Base-by-base conservation (phyloP, 2,113 vertebrate species). In the Macrotus californicus region DNA sequence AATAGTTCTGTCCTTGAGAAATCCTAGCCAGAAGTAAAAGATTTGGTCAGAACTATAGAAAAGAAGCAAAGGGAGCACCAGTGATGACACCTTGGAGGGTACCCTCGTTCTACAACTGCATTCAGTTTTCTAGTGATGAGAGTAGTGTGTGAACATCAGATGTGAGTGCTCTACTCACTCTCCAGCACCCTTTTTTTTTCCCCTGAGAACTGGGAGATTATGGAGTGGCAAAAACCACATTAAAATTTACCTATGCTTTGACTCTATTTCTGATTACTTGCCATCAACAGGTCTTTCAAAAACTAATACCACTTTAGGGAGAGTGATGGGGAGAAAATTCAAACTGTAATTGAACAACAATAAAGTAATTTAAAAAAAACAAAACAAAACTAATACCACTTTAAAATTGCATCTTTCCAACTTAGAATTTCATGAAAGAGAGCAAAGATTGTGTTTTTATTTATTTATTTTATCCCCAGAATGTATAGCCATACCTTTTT, bases 251-350 rank as follows among this genome's bases (percentile, higher is more conserved):
- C 2, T 77, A 39, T 81, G 29, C 43, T 64, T 83, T 79, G 46
- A 50, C 54, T 91, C 54, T 72, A 7, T 77, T 84, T 52, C 19
- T 73, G 54, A 83, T 83, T 70, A 54, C 16, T 93, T 92, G 24
- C 39, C 22, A 48, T 56, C 90, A 86, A 76, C 64, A n/a, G 22
- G 69, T 89, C 77, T 94, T 96, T 96, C 59, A 67, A 84, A 93
- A 92, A 43, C 39, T n/a, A n/a, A n/a, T n/a, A n/a, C n/a, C n/a
- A n/a, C n/a, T n/a, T n/a, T n/a, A n/a, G n/a, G n/a, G n/a, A n/a
- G n/a, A n/a, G n/a, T n/a, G n/a, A n/a, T n/a, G n/a, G n/a, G n/a
- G n/a, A n/a, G n/a, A n/a, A n/a, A n/a, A n/a, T n/a, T n/a, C n/a
- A n/a, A n/a, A n/a, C n/a, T n/a, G n/a, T n/a, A n/a, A n/a, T n/a